A percentile compares a stretch with the other conserved stretches of the same genome.
phyloP scores from a whole-genome alignment of 1,140 invertebrate genomes.

The Drosophila funebris region DNA sequence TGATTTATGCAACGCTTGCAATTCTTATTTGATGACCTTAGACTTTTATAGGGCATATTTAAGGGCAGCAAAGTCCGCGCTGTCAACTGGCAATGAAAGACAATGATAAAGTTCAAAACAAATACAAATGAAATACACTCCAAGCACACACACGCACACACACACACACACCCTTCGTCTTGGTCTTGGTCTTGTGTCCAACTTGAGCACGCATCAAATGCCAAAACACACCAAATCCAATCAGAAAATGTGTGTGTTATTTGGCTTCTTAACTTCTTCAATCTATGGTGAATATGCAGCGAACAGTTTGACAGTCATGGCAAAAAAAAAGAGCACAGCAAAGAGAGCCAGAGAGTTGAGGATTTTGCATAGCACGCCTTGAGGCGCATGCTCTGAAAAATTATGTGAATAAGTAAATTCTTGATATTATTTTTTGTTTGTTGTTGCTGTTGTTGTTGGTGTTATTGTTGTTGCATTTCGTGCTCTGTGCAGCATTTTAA shows the following conservation, averaged over 20 bases:
- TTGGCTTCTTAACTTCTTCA: slow-evolving; percentile 15
- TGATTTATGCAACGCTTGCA: neutral
- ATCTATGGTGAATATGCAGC: slow-evolving; percentile 43
- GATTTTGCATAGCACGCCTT: slow-evolving; percentile 15
- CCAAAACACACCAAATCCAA: slow-evolving; percentile 34
- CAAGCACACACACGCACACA: slow-evolving; percentile 27
- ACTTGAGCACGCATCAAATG: slow-evolving; percentile 45
- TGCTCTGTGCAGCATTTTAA: slow-evolving; percentile 60
- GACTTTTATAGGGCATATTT: neutral
- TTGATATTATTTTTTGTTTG: neutral
- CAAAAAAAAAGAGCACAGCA: neutral
- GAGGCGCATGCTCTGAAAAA: slow-evolving; percentile 42
- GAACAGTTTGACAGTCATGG: slow-evolving; percentile 54
- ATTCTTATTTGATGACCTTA: neutral
- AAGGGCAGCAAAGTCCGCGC: slow-evolving; percentile 29
- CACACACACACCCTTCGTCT: slow-evolving; percentile 14
- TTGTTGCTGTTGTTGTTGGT: neutral
- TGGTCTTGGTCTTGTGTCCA: neutral
- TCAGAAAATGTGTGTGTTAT: slow-evolving; percentile 11
- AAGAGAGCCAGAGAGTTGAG: neutral
- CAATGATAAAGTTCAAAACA: slow-evolving; percentile 58
- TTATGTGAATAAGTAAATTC: neutral
- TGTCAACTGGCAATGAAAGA: slow-evolving; percentile 40
- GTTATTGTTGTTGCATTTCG: neutral
- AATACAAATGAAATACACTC: slow-evolving; percentile 35